Conservation (phyloP, 2,797 vertebrate genomes). For the Enteromius mattozi region DNA sequence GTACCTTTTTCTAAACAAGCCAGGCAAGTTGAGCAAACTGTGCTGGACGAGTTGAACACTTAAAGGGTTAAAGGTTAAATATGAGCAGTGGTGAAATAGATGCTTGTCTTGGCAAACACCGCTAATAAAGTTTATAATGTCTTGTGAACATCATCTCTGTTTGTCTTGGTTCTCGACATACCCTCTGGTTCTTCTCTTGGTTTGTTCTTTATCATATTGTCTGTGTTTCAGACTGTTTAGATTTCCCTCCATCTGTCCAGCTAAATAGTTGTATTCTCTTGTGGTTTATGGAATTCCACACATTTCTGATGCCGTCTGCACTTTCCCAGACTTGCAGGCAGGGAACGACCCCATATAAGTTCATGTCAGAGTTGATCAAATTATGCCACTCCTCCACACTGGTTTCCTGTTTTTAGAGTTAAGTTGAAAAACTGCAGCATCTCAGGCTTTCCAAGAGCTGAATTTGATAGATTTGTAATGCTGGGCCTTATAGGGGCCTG, state of each 20-base stretch:
- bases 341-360: constrained; percentile 32
- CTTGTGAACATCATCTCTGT: neutral
- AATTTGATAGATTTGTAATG: neutral
- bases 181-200: neutral
- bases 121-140: neutral
- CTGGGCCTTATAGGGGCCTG: neutral
- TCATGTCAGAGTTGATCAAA: constrained; percentile 48
- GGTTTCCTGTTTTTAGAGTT: constrained; percentile 61
- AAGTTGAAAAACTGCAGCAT: constrained; percentile 55
- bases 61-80: constrained; percentile 1
- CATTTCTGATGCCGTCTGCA: constrained; percentile 1
- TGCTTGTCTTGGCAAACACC: neutral
- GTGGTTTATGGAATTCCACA: constrained; percentile 39
- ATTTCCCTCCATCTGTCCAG: constrained; percentile 2
- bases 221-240: constrained; percentile 26
- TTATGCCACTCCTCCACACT: constrained; percentile 45
- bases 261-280: constrained; percentile 36
- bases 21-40: neutral
- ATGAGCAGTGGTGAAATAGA: neutral
- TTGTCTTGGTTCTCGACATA: neutral
- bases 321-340: constrained; percentile 28
- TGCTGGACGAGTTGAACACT: neutral
- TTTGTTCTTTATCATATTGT: neutral
- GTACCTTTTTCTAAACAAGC: neutral
- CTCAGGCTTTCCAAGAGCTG: constrained; percentile 60